phyloP scores from a whole-genome alignment of 2,797 vertebrate species.

The Tauraco hartlaubi region DNA sequence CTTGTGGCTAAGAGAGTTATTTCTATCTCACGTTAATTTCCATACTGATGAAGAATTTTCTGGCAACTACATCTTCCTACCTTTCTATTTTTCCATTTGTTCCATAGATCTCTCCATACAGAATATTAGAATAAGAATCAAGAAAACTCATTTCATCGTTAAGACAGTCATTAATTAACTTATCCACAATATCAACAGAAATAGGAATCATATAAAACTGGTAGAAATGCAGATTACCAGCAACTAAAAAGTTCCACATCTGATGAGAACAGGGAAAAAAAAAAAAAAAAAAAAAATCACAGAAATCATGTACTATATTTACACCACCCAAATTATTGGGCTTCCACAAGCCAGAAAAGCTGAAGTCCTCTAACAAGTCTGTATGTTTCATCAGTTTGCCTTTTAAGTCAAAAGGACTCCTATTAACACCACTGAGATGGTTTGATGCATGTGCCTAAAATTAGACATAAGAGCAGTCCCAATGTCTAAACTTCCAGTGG shows the following conservation, averaged over 20 bases:
- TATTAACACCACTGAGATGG: neutral
- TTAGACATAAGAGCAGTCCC: neutral
- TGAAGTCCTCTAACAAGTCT: neutral
- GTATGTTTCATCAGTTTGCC: neutral
- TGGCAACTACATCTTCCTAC: neutral
- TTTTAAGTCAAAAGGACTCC: neutral
- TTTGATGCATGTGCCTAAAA: neutral
- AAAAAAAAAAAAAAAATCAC: neutral
- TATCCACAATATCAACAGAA: neutral
- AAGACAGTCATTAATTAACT: neutral
- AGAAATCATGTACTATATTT: neutral
- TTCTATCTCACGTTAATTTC: neutral
- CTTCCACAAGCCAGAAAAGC: neutral
- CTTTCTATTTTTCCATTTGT: neutral
- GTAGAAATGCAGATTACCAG: neutral
- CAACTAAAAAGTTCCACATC: neutral
- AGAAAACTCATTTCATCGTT: neutral
- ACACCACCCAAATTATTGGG: neutral
- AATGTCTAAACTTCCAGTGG: neutral
- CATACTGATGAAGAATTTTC: neutral
- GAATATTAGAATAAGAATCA: neutral
- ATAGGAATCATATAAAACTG: neutral
- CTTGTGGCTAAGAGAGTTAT: constrained; percentile 55
- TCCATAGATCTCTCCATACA: neutral
- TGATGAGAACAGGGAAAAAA: neutral